Conservation (phyloP, 2,888 invertebrate species). For the Glyphotaelius pellucidus region DNA sequence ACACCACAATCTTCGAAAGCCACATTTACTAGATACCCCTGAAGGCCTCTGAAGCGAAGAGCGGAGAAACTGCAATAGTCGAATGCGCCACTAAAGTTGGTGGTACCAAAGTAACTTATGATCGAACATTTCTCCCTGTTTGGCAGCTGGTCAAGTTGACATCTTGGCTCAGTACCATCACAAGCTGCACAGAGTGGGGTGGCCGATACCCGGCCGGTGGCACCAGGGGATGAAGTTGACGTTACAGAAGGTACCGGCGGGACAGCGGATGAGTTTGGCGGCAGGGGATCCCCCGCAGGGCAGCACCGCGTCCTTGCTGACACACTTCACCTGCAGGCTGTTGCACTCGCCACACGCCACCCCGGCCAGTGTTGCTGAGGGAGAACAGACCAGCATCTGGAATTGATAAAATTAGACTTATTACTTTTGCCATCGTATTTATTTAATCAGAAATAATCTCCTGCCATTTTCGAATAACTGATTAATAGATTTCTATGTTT, state of each 20-base stretch:
- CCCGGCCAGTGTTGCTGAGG: background rate
- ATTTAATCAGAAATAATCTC: background rate
- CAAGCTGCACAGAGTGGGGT: constrained; percentile 54
- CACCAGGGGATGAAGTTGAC: constrained; percentile 61
- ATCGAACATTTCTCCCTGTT: background rate
- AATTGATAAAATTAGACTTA: background rate
- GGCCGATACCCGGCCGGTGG: constrained; percentile 36
- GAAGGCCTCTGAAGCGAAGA: background rate
- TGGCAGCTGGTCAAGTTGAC: background rate
- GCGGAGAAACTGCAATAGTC: background rate
- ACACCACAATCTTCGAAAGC: background rate
- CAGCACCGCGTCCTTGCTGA: constrained; percentile 48
- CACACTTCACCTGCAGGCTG: constrained; percentile 57
- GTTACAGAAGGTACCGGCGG: constrained; percentile 59
- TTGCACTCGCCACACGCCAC: constrained; percentile 59
- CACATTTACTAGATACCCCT: background rate
- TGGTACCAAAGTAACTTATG: background rate
- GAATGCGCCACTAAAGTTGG: background rate
- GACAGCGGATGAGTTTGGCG: constrained; percentile 53
- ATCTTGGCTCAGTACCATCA: background rate
- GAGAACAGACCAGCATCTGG: constrained; percentile 22
- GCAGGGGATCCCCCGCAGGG: constrained; percentile 21
- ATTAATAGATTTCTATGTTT: too few species aligned
- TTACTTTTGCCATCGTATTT: background rate
- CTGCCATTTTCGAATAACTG: background rate